phyloP scores from a whole-genome alignment of 2,888 invertebrate species.

The Blomia tropicalis region DNA sequence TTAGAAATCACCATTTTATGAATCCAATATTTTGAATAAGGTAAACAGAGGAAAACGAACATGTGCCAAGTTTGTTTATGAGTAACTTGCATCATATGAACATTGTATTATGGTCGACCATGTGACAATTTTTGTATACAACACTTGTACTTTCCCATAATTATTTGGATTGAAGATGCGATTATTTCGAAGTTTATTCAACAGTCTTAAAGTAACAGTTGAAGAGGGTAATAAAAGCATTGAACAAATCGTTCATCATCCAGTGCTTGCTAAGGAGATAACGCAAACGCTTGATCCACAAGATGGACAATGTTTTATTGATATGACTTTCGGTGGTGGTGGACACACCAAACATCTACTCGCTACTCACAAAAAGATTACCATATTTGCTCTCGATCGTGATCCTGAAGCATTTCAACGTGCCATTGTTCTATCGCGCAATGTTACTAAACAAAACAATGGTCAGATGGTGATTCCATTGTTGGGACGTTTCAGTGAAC shows the following conservation, averaged over 20 bases:
- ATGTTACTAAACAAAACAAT: conserved; percentile 33
- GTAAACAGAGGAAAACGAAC: not conserved
- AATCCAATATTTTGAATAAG: no score
- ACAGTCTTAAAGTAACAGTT: not conserved
- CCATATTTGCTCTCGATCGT: conserved; percentile 65
- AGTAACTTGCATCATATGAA: not conserved
- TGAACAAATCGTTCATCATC: conserved; percentile 16
- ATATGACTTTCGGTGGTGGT: conserved; percentile 92
- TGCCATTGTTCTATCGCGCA: conserved; percentile 48
- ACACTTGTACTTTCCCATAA: no score
- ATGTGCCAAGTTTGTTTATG: not conserved
- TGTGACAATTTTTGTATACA: not conserved
- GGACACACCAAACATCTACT: conserved; percentile 66
- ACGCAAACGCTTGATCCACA: conserved; percentile 17
- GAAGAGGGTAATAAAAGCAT: not conserved
- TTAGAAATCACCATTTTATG: no score
- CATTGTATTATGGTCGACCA: not conserved
- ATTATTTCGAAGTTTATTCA: not conserved
- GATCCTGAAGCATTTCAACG: conserved; percentile 61
- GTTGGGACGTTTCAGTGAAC: conserved; percentile 69
- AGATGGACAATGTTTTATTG: conserved; percentile 48
- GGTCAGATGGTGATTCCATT: conserved; percentile 52
- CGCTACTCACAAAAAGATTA: conserved; percentile 47
- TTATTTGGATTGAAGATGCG: not conserved
- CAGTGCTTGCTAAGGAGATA: conserved; percentile 20